Base-by-base conservation (phyloP, 1,140 invertebrate genomes). In the Thalassaphorura encarpata region DNA sequence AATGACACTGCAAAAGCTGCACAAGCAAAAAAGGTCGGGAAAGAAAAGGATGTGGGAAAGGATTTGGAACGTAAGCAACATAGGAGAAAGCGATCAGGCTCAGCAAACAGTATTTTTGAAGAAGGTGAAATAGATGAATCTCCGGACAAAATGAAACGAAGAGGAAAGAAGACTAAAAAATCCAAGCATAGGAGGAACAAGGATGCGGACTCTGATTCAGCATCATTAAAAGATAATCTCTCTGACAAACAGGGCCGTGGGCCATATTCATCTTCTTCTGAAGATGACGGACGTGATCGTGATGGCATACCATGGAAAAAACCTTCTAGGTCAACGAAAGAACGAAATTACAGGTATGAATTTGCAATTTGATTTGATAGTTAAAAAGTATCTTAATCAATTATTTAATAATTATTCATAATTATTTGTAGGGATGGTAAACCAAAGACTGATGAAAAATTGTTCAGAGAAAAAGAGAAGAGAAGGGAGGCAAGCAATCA, bases 281-380 rank as follows among this genome's bases (percentile, higher is more conserved):
- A 50, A 45, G 51, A 54, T 3, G 56, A 42, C 21, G 31, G 49
- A 26, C 73, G 67, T 62, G 67, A 72, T 46, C n/a, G n/a, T n/a
- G n/a, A n/a, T n/a, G n/a, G n/a, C n/a, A 70, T 80, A 26, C 71
- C 79, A 0, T 92, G 89, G 73, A 90, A 89, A 64, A 88, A 89
- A 69, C 72, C 86, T 1, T 84, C 83, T 11, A 88, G 85, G 66
- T 83, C 72, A 61, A 82, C 80, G 5, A 88, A 87, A 67, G 85
- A 86, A 59, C 72, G 87, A 50, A 88, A 86, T 65, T 92, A 90
- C 36, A 64, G 63, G 63, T 64, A 41, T 33, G 18, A 42, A 39
- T 26, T n/a, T 47, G 19, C 24, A 46, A 16, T 57, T 6, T 21
- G 21, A 2, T 11, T 50, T 40, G 8, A 24, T 49, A 16, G 13